These are phyloP conservation scores for Blastobasis adustella DNA, from an alignment of 2,888 invertebrate genomes.

Conservation along the genomic window DNA sequence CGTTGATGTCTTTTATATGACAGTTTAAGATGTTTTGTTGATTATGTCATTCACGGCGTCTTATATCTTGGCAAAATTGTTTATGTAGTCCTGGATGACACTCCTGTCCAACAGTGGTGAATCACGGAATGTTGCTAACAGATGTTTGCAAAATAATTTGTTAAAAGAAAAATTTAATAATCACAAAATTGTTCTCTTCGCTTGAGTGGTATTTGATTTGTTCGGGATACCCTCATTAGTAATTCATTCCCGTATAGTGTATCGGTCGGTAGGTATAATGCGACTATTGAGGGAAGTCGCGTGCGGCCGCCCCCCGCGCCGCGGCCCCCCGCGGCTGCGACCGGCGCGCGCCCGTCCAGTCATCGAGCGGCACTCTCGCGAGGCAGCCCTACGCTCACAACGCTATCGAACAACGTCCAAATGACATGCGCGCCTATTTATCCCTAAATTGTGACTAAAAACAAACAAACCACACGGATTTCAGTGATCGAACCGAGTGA, in stretches of 20 bases:
- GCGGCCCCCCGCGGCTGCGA: slow-evolving; percentile 22
- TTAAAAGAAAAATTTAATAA: too few relatives aligned
- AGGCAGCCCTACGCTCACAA: slow-evolving; percentile 20
- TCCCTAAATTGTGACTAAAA: slow-evolving; percentile 59
- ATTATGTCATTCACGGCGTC: too few relatives aligned
- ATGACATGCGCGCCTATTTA: slow-evolving; percentile 59
- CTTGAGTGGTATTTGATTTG: too few relatives aligned
- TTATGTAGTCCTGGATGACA: too few relatives aligned
- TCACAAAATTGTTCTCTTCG: too few relatives aligned
- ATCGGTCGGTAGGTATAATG: slow-evolving; percentile 19
- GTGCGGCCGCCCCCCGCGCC: slow-evolving; percentile 21
- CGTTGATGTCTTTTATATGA: too few relatives aligned
- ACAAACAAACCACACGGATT: slow-evolving; percentile 57
- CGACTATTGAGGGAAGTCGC: slow-evolving; percentile 27
- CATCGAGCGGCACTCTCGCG: slow-evolving; percentile 61
- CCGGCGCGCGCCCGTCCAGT: slow-evolving; percentile 42
- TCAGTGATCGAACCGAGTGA: slow-evolving; percentile 56
- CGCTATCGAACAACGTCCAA: slow-evolving; percentile 30
- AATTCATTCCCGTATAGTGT: slow-evolving; percentile 27
- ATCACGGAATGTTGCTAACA: too few relatives aligned
- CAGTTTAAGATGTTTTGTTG: too few relatives aligned
- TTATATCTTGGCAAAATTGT: too few relatives aligned
- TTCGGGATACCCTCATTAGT: slow-evolving; percentile 18
- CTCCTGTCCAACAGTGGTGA: too few relatives aligned
- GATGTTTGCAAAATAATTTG: too few relatives aligned